Conservation (phyloP, 2,888 invertebrate species). For the Ormia ochracea region DNA sequence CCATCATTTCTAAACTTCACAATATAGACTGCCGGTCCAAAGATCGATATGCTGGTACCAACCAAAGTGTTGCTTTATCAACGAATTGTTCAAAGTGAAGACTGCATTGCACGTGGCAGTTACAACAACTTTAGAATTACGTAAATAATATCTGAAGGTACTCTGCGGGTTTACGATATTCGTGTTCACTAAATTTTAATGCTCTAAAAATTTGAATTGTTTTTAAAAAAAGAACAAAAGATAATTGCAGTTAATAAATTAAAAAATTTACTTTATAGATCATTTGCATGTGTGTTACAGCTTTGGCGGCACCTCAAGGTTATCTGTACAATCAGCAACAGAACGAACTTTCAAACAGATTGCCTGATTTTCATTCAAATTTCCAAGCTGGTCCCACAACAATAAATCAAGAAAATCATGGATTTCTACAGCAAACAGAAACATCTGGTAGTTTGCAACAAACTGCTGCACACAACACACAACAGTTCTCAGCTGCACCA, state of each 20-base stretch:
- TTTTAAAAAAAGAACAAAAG: neutral
- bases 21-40: too few relatives aligned
- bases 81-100: too few relatives aligned
- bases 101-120: too few relatives aligned
- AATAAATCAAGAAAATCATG: slow-evolving; percentile 47
- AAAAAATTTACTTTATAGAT: slow-evolving; percentile 65
- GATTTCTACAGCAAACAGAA: slow-evolving; percentile 68
- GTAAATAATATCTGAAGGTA: too few relatives aligned
- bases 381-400: neutral
- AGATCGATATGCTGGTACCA: too few relatives aligned
- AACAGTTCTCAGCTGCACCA: slow-evolving; percentile 46
- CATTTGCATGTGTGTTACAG: slow-evolving; percentile 67
- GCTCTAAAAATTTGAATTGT: too few relatives aligned
- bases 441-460: slow-evolving; percentile 67
- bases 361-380: slow-evolving; percentile 12
- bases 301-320: slow-evolving; percentile 71
- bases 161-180: too few relatives aligned
- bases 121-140: too few relatives aligned
- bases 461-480: slow-evolving; percentile 14
- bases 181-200: too few relatives aligned
- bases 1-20: too few relatives aligned
- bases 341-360: slow-evolving; percentile 26
- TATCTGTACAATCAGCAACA: slow-evolving; percentile 69
- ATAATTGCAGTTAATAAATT: neutral
- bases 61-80: too few relatives aligned